Conservation (phyloP, 2,113 vertebrate species). For the Thamnaconus septentrionalis region DNA sequence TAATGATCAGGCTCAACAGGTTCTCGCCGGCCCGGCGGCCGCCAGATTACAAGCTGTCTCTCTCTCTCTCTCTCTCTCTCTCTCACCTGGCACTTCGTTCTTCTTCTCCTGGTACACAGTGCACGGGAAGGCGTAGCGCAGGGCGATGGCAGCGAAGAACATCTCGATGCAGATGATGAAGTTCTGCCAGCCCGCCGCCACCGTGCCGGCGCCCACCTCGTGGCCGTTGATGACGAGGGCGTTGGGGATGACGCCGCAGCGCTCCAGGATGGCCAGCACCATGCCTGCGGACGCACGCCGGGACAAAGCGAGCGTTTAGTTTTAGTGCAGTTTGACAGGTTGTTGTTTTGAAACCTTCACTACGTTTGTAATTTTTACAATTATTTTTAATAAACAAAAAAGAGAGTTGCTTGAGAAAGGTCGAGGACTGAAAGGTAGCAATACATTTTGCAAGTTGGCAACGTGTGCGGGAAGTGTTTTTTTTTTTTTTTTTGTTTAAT, state of each 20-base stretch:
- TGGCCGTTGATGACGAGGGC: slow-evolving; percentile 82
- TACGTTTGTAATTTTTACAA: too few species aligned
- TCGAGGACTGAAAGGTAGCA: too few species aligned
- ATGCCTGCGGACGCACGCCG: slow-evolving; percentile 73
- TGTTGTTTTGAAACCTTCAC: too few species aligned
- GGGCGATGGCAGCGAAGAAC: slow-evolving; percentile 89
- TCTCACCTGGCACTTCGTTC: slow-evolving; percentile 83
- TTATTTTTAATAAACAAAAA: too few species aligned
- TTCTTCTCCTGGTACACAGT: slow-evolving; percentile 89
- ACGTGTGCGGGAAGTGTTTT: background rate
- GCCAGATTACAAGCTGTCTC: background rate
- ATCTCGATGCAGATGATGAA: slow-evolving; percentile 96
- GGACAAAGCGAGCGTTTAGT: too few species aligned
- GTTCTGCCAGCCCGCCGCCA: slow-evolving; percentile 95
- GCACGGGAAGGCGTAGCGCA: slow-evolving; percentile 89
- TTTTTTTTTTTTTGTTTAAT: too few species aligned
- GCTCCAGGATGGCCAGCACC: slow-evolving; percentile 90
- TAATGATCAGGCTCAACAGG: slow-evolving; percentile 3
- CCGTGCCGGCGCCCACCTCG: slow-evolving; percentile 86
- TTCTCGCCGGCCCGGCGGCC: background rate
- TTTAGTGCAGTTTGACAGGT: too few species aligned
- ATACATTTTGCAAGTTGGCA: too few species aligned
- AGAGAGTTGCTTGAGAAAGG: too few species aligned
- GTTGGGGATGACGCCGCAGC: slow-evolving; percentile 87
- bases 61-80: slow-evolving; percentile 1